Evolutionary conservation across 2,888 invertebrate species (phyloP), one percentile per base, ranked within the genome.

Genomic region (Malacosoma neustria): DNA sequence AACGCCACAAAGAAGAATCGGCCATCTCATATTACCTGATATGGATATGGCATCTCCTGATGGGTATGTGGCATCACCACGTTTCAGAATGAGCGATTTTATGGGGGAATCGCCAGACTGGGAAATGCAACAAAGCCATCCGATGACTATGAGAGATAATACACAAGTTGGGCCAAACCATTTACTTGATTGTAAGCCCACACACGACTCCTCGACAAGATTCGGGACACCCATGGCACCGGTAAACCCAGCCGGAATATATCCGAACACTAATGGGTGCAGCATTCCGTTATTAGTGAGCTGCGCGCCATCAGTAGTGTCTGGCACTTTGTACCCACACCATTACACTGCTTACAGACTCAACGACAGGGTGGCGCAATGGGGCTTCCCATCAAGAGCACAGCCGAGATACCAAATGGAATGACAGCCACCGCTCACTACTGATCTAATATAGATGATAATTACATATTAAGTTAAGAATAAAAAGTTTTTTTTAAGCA

Each of bases 211-310:
- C 6, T 49, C 62, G 5, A 45, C 51, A 3, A 63, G 64, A 4
- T 79, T 71, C 38, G 70, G 60, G 13, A 40, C 61, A 11, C 47
- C 50, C 4, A 48, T 51, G 30, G 50, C 49, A 30, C 44, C 49
- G 34, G 48, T 39, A 9, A 44, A 15, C 32, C 37, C 31, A 32
- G 33, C 37, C 29, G 37, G 36, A 6, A 42, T 2, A 72, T 84
- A 81, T 51, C 80, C 81, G 1, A 73, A 72, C 36, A 53, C n/a
- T n/a, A n/a, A n/a, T n/a, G 59, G 68, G 11, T 84, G 82, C 39
- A 79, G 69, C 5, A 74, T 85, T 22, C 85, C 85, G 2, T 48
- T 85, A 35, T 54, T 85, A 14, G 51, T 86, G 31, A 84, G 84
- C 51, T 86, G 84, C 49, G 75, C 75, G 0, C 85, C 85, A 1